Conservation (phyloP, 2,797 vertebrate genomes). For the Ctenochaetus hawaiiensis region DNA sequence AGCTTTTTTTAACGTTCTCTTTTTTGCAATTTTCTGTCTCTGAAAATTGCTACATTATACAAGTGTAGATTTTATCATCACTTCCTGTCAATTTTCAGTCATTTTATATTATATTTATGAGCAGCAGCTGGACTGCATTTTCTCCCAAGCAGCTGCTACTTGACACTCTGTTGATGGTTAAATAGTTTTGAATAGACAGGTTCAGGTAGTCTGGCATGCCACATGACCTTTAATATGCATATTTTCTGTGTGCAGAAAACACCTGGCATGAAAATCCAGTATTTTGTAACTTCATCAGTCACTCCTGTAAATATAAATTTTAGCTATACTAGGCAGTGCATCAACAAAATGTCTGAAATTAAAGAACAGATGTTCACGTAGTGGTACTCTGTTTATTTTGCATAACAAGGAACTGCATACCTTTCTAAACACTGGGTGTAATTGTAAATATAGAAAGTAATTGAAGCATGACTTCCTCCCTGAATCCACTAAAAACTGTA, state of each 20-base stretch:
- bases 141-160: constrained; percentile 2
- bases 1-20: background rate
- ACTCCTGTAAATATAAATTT: constrained; percentile 3
- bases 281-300: constrained; percentile 11
- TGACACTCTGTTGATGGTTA: constrained; percentile 9
- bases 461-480: constrained; percentile 35
- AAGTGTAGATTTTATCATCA: background rate
- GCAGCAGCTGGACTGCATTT: background rate
- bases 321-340: constrained; percentile 16
- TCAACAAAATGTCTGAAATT: constrained; percentile 29
- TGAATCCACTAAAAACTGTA: constrained; percentile 42
- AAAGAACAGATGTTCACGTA: constrained; percentile 40
- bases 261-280: constrained; percentile 19
- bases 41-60: background rate
- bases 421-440: constrained; percentile 44
- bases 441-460: constrained; percentile 47
- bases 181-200: constrained; percentile 21
- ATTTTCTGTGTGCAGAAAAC: constrained; percentile 17
- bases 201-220: background rate
- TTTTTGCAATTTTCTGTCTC: background rate
- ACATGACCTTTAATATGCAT: constrained; percentile 21
- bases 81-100: background rate
- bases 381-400: constrained; percentile 16
- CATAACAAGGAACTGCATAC: background rate
- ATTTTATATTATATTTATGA: constrained; percentile 1